phyloP scores from a whole-genome alignment of 2,888 invertebrate species.

The Macropis europaea region DNA sequence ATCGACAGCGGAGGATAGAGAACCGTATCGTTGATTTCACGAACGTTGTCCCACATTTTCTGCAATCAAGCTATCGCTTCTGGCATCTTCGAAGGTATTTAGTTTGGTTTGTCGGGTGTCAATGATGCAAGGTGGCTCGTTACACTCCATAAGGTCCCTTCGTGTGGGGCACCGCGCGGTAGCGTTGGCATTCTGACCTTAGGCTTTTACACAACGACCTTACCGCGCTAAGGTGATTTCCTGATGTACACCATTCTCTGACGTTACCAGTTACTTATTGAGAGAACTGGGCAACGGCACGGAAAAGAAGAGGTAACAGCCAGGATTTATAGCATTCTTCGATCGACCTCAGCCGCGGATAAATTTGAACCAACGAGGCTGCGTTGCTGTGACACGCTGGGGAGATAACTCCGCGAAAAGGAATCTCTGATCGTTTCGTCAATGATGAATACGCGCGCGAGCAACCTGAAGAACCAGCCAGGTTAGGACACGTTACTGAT shows the following conservation, averaged over 20 bases:
- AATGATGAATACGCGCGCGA: constrained; percentile 27
- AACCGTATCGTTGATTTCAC: too few relatives aligned
- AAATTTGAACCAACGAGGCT: constrained; percentile 23
- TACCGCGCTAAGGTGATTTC: constrained; percentile 61
- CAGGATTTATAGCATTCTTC: constrained; percentile 45
- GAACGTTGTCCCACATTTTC: not conserved
- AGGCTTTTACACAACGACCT: constrained; percentile 59
- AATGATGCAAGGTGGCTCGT: constrained; percentile 18
- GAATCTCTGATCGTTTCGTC: not conserved
- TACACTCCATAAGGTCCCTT: constrained; percentile 36
- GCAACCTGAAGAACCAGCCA: not conserved
- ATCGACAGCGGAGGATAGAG: too few relatives aligned
- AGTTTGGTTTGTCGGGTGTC: constrained; percentile 1
- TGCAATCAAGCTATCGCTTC: not conserved
- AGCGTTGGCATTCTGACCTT: constrained; percentile 60
- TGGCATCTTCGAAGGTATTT: not conserved
- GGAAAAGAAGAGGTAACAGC: constrained; percentile 16
- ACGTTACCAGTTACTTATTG: constrained; percentile 53
- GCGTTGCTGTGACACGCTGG: constrained; percentile 3
- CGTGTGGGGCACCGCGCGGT: constrained; percentile 56
- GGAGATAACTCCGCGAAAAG: constrained; percentile 20
- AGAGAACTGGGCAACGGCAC: constrained; percentile 41
- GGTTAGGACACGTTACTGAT: constrained; percentile 9
- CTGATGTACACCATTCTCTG: constrained; percentile 52
- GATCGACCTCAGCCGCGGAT: constrained; percentile 31